Base-by-base conservation (phyloP, 1,140 invertebrate genomes). In the Drosophila leontia region DNA sequence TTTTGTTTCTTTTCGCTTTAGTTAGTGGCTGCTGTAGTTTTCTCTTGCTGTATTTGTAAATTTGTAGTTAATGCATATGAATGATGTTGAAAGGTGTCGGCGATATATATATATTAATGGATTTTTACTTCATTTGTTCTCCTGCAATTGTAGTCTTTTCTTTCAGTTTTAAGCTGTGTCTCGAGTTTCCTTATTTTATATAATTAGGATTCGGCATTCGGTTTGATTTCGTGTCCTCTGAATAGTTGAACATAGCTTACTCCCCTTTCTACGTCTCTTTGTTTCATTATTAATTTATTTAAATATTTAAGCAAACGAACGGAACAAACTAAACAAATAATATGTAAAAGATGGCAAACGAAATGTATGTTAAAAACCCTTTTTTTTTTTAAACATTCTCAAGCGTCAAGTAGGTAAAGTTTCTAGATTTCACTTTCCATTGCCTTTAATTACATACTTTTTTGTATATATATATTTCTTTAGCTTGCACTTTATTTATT, bases 51-150 rank as follows among this genome's bases (percentile, higher is more conserved):
- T 70, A 68, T 17, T 48, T 69, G 67, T 72, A 72, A 72, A 72
- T 72, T 72, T 72, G 69, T 72, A 72, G 69, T 72, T 72, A 72
- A 72, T 72, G 67, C 69, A 72, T 67, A 65, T 59, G 67, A 60
- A 71, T 72, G 69, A 72, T 50, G 35, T 44, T 26, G 42, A 47
- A 68, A 51, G 35, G 48, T 65, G 29, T 45, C 39, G 55, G 62
- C 62, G 56, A 65, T 65, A 60, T 65, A 51, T 32, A 41, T 6
- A 51, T 32, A 41, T 6, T 68, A 37, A 63, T 48, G 17, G 61
- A 67, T 26, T 29, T 29, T 63, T 39, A 32, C 34, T 48, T 63
- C 6, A 63, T 64, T 19, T 47, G 19, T 47, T 42, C 32, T 37
- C 39, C 67, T 53, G 47, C 67, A 51, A 47, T 53, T 55, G 48